Percentiles rank a stretch among this genome's conserved stretches.
phyloP scores from a whole-genome alignment of 2,113 vertebrate species.

The Anser brachyrhynchus region DNA sequence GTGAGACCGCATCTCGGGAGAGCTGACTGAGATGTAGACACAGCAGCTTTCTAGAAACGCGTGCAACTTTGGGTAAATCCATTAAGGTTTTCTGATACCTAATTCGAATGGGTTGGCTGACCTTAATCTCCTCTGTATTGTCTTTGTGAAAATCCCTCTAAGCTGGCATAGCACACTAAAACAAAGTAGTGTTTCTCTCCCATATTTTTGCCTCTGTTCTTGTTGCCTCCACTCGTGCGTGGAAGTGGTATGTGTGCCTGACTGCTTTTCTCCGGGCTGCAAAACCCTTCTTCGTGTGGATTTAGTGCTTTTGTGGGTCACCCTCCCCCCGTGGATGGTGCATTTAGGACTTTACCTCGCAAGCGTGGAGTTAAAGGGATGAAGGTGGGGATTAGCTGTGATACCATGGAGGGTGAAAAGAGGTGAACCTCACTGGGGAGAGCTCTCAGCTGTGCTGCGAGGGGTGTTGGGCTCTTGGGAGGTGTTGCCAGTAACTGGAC shows the following conservation, averaged over 20 bases:
- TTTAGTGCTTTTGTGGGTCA: not conserved
- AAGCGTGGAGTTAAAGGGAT: not conserved
- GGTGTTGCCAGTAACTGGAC: not conserved
- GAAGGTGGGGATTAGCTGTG: not conserved
- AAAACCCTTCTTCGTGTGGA: not conserved
- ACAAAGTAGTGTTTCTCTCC: not conserved
- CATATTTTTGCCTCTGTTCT: not conserved
- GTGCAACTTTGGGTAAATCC: not conserved
- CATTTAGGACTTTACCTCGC: not conserved
- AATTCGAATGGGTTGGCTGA: not conserved
- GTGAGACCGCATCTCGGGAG: not conserved
- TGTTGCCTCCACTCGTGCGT: not conserved
- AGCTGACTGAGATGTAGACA: not conserved
- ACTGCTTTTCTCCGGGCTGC: not conserved
- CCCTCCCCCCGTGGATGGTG: not conserved
- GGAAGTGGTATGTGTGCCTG: rapidly evolving
- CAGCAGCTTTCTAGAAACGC: not conserved
- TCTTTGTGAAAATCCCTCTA: constrained; percentile 27
- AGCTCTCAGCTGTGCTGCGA: not conserved
- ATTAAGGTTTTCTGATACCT: not conserved
- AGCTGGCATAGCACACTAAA: not conserved
- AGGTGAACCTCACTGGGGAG: not conserved
- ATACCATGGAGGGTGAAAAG: not conserved
- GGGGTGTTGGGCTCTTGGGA: not conserved
- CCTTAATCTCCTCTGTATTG: constrained; percentile 12